Conservation (phyloP, 2,113 vertebrate species). For the Edolisoma coerulescens region DNA sequence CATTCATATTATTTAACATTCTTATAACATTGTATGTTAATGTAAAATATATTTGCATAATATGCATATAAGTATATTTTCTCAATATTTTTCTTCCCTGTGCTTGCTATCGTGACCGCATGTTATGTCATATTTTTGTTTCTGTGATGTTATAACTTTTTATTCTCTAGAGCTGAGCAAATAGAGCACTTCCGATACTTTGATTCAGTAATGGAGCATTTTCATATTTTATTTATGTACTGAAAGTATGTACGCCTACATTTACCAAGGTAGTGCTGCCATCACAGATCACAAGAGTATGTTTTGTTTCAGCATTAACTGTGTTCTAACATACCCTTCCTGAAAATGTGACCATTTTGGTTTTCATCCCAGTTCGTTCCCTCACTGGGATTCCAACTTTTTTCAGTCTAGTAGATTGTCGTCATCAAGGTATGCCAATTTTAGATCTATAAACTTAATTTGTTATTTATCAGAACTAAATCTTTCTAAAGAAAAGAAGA, state of each 20-base stretch:
- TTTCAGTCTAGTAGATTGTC: constrained; percentile 68
- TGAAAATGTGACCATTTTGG: constrained; percentile 25
- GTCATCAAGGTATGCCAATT: constrained; percentile 69
- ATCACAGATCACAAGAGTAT: constrained; percentile 45
- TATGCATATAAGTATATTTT: constrained; percentile 78
- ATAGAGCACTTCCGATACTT: constrained; percentile 60
- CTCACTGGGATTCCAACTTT: constrained; percentile 58
- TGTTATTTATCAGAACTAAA: constrained; percentile 74
- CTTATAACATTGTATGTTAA: constrained; percentile 76
- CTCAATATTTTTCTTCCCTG: constrained; percentile 66
- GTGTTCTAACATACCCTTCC: constrained; percentile 28
- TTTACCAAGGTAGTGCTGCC: constrained; percentile 43
- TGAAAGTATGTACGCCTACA: constrained; percentile 16
- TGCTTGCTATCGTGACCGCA: constrained; percentile 75
- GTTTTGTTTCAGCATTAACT: constrained; percentile 20
- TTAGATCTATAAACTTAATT: constrained; percentile 75
- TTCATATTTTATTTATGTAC: constrained; percentile 70
- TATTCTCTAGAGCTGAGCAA: constrained; percentile 62
- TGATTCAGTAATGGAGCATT: constrained; percentile 66
- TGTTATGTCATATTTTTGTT: constrained; percentile 74
- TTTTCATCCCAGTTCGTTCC: constrained; percentile 43
- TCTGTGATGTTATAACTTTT: constrained; percentile 67
- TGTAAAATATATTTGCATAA: constrained; percentile 78
- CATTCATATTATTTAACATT: constrained; percentile 59
- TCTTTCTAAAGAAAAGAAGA: constrained; percentile 79